Percentiles rank a stretch among this genome's conserved stretches.
Evolutionary conservation across 2,113 vertebrate genomes (phyloP).

Genomic region (Mustela nigripes): DNA sequence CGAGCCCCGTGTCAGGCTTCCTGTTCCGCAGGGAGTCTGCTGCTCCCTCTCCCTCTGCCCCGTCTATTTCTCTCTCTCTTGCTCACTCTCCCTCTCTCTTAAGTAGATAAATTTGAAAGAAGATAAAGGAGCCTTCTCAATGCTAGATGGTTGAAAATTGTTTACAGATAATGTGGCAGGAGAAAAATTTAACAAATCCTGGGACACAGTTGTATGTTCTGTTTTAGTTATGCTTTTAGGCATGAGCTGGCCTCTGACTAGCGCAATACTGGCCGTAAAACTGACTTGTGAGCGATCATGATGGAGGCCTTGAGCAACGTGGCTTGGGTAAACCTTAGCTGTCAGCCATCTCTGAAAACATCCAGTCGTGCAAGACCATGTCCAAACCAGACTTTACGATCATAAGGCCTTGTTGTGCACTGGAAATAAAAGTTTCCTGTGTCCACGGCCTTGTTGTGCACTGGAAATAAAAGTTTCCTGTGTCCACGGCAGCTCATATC

Average conservation of each 20-base stretch:
- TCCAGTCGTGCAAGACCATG: neutral
- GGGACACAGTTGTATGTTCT: neutral
- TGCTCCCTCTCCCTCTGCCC: neutral
- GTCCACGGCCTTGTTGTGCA: neutral
- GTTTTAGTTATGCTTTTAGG: constrained; percentile 51
- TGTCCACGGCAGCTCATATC: neutral
- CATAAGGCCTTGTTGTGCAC: neutral
- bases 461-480: constrained; percentile 1
- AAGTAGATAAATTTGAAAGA: neutral
- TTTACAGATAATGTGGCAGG: constrained; percentile 9
- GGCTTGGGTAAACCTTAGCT: neutral
- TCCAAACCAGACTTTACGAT: constrained; percentile 34
- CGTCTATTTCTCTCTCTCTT: neutral
- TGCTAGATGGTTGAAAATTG: constrained; percentile 8
- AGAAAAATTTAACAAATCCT: constrained; percentile 49
- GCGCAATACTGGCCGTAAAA: neutral
- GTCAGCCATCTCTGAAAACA: constrained; percentile 1
- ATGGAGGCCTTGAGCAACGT: neutral
- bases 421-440: neutral
- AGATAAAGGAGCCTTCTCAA: neutral
- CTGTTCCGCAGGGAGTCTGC: neutral
- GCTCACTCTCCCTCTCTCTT: neutral
- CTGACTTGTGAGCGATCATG: constrained; percentile 49
- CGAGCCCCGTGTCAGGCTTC: neutral
- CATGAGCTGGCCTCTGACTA: constrained; percentile 44